Conservation (phyloP, 2,113 vertebrate species). For the Carlito syrichta region DNA sequence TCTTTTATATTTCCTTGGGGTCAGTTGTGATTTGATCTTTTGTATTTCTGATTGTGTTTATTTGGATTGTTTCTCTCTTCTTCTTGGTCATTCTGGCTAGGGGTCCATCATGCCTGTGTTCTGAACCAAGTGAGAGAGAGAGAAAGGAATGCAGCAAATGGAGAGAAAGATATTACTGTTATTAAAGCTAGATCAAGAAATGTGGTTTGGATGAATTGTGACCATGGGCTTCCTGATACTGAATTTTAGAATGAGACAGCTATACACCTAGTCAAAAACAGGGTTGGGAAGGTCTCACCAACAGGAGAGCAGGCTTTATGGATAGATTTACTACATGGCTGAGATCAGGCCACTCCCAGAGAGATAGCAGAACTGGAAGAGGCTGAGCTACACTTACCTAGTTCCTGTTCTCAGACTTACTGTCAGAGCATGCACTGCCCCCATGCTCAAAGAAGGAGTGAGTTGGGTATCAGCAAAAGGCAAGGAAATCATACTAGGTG, state of each 20-base stretch:
- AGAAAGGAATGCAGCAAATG: accelerated
- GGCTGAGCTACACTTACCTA: too few relatives aligned
- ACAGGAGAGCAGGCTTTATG: not conserved
- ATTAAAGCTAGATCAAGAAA: not conserved
- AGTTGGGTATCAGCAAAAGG: not conserved
- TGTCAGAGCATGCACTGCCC: not conserved
- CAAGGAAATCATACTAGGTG: too few relatives aligned
- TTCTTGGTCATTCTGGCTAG: too few relatives aligned
- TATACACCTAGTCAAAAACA: not conserved
- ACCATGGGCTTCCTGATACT: not conserved
- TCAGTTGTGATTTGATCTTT: too few relatives aligned
- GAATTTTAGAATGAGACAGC: not conserved
- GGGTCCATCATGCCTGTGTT: not conserved
- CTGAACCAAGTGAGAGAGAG: not conserved
- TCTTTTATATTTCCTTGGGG: too few relatives aligned
- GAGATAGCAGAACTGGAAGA: not conserved
- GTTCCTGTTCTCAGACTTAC: not conserved
- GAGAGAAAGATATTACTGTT: too few relatives aligned
- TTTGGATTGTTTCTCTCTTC: too few relatives aligned
- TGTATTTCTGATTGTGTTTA: too few relatives aligned
- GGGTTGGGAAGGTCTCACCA: not conserved
- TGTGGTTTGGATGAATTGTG: too few relatives aligned
- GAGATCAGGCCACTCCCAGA: not conserved
- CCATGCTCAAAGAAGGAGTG: too few relatives aligned
- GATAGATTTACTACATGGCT: not conserved